These are phyloP conservation scores for Drosophila triauraria DNA, from an alignment of 1,140 invertebrate genomes.

Conservation along the genomic window DNA sequence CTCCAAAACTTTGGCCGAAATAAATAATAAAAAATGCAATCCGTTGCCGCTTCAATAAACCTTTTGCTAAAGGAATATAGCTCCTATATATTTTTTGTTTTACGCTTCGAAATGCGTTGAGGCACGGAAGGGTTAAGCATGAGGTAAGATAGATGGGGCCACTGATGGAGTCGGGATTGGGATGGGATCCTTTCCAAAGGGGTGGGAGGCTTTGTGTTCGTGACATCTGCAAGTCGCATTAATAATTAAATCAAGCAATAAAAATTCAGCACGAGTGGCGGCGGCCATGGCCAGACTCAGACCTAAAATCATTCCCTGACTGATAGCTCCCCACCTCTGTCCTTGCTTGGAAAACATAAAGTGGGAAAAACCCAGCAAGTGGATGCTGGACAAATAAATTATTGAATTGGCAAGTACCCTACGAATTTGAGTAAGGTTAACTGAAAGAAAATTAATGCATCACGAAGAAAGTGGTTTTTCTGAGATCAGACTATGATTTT, in stretches of 20 bases:
- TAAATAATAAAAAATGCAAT: constrained; percentile 84
- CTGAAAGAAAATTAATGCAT: neutral
- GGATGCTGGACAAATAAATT: constrained; percentile 18
- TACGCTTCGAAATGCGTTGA: constrained; percentile 74
- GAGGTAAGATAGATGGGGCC: constrained; percentile 48
- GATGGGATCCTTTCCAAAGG: constrained; percentile 13
- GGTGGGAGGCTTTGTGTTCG: constrained; percentile 54
- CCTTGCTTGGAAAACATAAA: neutral
- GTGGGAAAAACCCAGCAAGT: neutral
- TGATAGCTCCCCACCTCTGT: constrained; percentile 17
- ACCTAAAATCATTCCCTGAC: constrained; percentile 30
- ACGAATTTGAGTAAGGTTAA: neutral
- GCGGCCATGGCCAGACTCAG: constrained; percentile 33
- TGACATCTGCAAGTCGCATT: constrained; percentile 83
- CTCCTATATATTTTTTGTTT: constrained; percentile 47
- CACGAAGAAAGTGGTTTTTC: too few species aligned
- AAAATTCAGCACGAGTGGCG: constrained; percentile 80
- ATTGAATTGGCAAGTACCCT: constrained; percentile 10
- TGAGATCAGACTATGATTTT: neutral
- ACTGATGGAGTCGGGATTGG: constrained; percentile 16
- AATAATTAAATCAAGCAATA: constrained; percentile 84
- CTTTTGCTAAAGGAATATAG: constrained; percentile 35
- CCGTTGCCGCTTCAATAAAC: constrained; percentile 76
- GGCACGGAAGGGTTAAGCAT: constrained; percentile 73
- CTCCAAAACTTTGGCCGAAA: constrained; percentile 58